Base-by-base conservation (phyloP, 2,888 invertebrate genomes). In the Dusona sp. region DNA sequence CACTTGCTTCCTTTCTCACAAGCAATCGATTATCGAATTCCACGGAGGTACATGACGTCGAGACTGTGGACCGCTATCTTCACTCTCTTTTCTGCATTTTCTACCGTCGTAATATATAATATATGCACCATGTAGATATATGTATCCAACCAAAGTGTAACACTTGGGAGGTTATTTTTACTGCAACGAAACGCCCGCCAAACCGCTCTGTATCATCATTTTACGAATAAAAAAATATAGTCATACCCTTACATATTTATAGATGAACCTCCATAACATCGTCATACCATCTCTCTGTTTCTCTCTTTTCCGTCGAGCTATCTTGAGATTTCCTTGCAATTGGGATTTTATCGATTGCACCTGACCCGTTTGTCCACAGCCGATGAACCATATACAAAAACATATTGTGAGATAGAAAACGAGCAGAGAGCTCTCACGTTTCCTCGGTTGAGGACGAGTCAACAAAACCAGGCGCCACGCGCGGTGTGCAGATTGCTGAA, bases 1-100 rank as follows among this genome's bases (percentile, higher is more conserved):
- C 70, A 75, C 78, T 75, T 68, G 78, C 74, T 79, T 79, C 81
- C 74, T 84, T 82, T 82, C 81, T 75, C 74, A 82, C 78, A 68
- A 68, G 67, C 75, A 81, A 89, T 89, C 86, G 89, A 89, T 88
- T 89, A 89, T 89, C 86, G 86, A 88, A 85, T 89, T 88, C 85
- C 75, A 83, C 77, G 65, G 75, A 79, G 83, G 51, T 86, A 85
- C 87, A 88, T 74, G 85, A 84, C 85, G 81, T 84, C 83, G 57
- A 83, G 75, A 86, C 83, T 75, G 79, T 74, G 82, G 74, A 65
- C 70, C 77, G 61, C 68, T 68, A 84, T 87, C 80, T 83, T 82
- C 68, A 68, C 78, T 79, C 80, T 77, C 48, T 61, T 79, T 81
- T 57, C 42, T 73, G n/a, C 65, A 67, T 65, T 74, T 67, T 70